Evolutionary conservation across 2,797 vertebrate species (phyloP).

Genomic region (Diplodus sargus): DNA sequence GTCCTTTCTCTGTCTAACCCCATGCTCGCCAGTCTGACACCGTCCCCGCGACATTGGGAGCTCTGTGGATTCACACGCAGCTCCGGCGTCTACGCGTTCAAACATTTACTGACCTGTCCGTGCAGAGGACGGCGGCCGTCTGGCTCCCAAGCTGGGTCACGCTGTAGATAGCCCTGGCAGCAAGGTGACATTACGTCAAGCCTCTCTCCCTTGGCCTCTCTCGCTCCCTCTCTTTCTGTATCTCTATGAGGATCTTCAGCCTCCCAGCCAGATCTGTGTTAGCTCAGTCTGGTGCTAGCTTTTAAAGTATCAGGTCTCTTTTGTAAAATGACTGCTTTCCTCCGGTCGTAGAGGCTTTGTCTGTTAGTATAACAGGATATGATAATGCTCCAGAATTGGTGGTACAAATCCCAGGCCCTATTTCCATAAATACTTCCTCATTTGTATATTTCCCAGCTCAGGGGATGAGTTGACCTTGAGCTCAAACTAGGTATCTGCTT

Average conservation of each 20-base stretch:
- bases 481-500: slow-evolving; percentile 70
- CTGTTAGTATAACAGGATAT: slow-evolving; percentile 54
- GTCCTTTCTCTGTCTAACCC: slow-evolving; percentile 32
- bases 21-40: slow-evolving; percentile 1
- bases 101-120: slow-evolving; percentile 48
- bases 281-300: slow-evolving; percentile 54
- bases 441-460: slow-evolving; percentile 73
- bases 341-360: slow-evolving; percentile 18
- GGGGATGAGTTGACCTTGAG: slow-evolving; percentile 77
- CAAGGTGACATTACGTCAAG: slow-evolving; percentile 76
- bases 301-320: slow-evolving; percentile 46
- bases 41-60: slow-evolving; percentile 36
- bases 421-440: slow-evolving; percentile 79
- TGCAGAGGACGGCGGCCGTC: slow-evolving; percentile 41
- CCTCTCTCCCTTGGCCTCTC: slow-evolving; percentile 35
- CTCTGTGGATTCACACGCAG: slow-evolving; percentile 28
- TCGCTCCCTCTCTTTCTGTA: slow-evolving; percentile 40
- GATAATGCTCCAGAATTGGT: slow-evolving; percentile 66
- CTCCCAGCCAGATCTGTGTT: slow-evolving; percentile 62
- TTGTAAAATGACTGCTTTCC: slow-evolving; percentile 35
- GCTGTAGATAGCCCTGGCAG: slow-evolving; percentile 39
- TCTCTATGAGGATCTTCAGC: slow-evolving; percentile 71
- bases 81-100: slow-evolving; percentile 27
- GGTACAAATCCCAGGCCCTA: slow-evolving; percentile 61
- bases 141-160: slow-evolving; percentile 30